These are phyloP conservation scores for Acestrorhynchus altus DNA, from an alignment of 2,797 vertebrate species.

Conservation along the genomic window DNA sequence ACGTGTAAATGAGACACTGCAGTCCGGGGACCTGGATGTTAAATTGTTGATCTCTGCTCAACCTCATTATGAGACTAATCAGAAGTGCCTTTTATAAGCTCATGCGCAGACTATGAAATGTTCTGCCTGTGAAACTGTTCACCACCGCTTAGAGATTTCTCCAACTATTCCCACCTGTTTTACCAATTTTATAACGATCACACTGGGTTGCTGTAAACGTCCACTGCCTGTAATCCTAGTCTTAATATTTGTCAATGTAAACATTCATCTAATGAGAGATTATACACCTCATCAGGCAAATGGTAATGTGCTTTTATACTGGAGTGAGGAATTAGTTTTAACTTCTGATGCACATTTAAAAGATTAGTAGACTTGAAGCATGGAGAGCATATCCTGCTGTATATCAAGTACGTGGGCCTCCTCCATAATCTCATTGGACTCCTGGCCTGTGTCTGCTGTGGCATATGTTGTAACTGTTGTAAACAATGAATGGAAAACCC, in stretches of 20 bases:
- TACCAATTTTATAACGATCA: background rate
- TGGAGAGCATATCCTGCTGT: background rate
- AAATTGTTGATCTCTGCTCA: conserved; percentile 3
- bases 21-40: background rate
- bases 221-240: background rate
- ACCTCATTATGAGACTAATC: background rate
- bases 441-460: conserved; percentile 2
- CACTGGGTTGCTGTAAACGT: background rate
- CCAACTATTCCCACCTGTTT: background rate
- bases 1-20: conserved; percentile 42
- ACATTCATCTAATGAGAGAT: background rate
- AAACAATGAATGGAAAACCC: background rate
- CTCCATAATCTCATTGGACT: background rate
- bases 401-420: background rate
- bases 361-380: background rate
- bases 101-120: background rate
- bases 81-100: conserved; percentile 33
- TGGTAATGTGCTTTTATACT: too few species aligned
- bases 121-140: background rate
- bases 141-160: background rate
- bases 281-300: too few species aligned
- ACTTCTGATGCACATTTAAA: background rate
- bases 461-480: background rate
- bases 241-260: background rate
- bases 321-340: background rate